Percentiles rank a stretch among this genome's conserved stretches.
Conservation (phyloP, 1,140 invertebrate genomes). For the Aplysia californica region DNA sequence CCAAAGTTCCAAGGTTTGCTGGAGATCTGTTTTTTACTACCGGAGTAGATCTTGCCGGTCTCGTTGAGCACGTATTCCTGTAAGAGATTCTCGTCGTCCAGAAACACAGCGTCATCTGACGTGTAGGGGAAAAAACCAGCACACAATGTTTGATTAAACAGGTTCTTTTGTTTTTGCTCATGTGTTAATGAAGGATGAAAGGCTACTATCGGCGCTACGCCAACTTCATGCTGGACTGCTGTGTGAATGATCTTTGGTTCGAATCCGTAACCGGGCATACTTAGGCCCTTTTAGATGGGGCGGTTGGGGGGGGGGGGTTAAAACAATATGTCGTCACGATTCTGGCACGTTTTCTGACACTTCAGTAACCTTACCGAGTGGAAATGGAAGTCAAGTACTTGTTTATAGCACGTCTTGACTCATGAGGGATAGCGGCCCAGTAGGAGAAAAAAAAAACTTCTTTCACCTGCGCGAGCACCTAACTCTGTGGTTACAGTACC, state of each 20-base stretch:
- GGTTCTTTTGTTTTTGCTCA: neutral
- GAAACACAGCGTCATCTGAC: conserved; percentile 68
- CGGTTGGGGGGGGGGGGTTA: no score
- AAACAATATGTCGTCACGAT: no score
- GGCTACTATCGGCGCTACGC: neutral
- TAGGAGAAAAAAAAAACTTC: no score
- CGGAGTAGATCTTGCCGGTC: conserved; percentile 88
- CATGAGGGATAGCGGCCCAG: no score
- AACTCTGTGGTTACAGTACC: no score
- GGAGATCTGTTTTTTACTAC: conserved; percentile 81
- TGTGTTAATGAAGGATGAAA: neutral
- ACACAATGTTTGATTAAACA: neutral
- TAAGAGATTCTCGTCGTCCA: conserved; percentile 76
- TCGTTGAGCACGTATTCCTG: conserved; percentile 89
- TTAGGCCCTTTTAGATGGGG: neutral
- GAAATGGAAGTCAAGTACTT: no score
- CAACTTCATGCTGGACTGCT: neutral
- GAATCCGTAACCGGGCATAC: neutral
- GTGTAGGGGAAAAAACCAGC: neutral
- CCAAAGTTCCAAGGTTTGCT: conserved; percentile 90
- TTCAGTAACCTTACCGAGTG: no score
- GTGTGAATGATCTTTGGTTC: neutral
- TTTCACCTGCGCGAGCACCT: no score
- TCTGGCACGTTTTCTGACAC: no score
- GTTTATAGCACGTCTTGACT: no score